Evolutionary conservation across 2,113 vertebrate genomes (phyloP), one percentile per base, ranked within the genome.

Genomic region (Protobothrops mucrosquamatus): DNA sequence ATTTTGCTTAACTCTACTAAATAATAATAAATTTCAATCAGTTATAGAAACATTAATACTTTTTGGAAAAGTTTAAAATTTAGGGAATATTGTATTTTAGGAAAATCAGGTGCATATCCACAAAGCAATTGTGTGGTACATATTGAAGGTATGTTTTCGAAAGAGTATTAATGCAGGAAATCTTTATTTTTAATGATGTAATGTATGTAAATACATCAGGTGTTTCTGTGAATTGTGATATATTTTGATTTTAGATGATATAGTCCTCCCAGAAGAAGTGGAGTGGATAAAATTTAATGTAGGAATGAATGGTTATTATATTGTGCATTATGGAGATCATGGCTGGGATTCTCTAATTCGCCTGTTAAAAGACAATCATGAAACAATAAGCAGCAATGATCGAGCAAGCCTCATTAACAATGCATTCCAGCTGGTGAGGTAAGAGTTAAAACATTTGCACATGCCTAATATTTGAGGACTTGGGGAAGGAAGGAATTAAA

Each of bases 241-340:
- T 95, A 92, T 96, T 95, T 94, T 95, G 34, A 93, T 93, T 95
- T 14, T 96, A 99, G 99, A 98, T 95, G 96, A 98, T 87, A 96
- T 99, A 91, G 97, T 98, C 93, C 97, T 99, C 93, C 97, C 97
- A 0, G 97, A 98, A 96, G 97, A 98, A 95, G 98, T 98, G 93
- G 98, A 98, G 89, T 99, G 99, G 99, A 97, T 99, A 95, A 99
- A 99, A 96, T 99, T 99, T 92, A 99, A 99, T 0, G 98, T 98
- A 90, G 98, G 98, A 92, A 99, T 99, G 98, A 98, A 97, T 15
- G 98, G 99, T 52, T 99, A 98, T 96, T 99, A 99, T 96, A 98
- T 99, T 74, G 98, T 99, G 11, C 98, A 99, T 96, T 99, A 99
- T 0, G 97, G 98, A 93, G 97, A 93, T 29, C 94, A 97, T 0